phyloP scores from a whole-genome alignment of 1,140 invertebrate genomes.

The Drosophila paulistorum region DNA sequence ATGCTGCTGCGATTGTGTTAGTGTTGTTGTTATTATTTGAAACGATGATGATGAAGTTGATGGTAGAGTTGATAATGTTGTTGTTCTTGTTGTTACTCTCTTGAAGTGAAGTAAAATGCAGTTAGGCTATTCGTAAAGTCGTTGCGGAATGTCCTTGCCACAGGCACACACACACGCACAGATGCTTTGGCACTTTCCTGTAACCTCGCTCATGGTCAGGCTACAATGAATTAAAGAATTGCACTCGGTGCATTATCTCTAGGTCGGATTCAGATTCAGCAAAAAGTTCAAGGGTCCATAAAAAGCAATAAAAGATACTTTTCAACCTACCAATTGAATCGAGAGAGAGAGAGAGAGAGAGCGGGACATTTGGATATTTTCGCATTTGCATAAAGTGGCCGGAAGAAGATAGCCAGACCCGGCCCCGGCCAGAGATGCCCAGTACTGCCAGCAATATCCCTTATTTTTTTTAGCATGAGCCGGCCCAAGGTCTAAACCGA shows the following conservation, averaged over 20 bases:
- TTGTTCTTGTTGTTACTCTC: constrained; percentile 31
- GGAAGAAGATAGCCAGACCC: constrained; percentile 39
- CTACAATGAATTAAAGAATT: constrained; percentile 2
- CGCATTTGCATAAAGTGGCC: constrained; percentile 53
- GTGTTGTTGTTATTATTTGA: constrained; percentile 34
- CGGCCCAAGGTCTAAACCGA: neutral
- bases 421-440: constrained; percentile 20
- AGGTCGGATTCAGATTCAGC: constrained; percentile 19
- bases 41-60: constrained; percentile 25
- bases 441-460: constrained; percentile 23
- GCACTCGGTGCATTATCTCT: constrained; percentile 15
- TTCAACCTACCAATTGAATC: constrained; percentile 6
- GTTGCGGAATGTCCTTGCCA: constrained; percentile 40
- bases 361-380: constrained; percentile 31
- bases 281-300: constrained; percentile 13
- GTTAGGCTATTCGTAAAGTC: constrained; percentile 15
- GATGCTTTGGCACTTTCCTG: constrained; percentile 14
- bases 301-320: constrained; percentile 26
- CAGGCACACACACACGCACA: constrained; percentile 24
- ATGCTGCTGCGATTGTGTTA: constrained; percentile 30
- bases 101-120: constrained; percentile 33
- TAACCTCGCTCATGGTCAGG: constrained; percentile 54
- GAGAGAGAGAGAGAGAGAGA: neutral
- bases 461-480: constrained; percentile 31
- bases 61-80: constrained; percentile 20